Base-by-base conservation (phyloP, 2,888 invertebrate genomes). In the Pterostichus madidus region DNA sequence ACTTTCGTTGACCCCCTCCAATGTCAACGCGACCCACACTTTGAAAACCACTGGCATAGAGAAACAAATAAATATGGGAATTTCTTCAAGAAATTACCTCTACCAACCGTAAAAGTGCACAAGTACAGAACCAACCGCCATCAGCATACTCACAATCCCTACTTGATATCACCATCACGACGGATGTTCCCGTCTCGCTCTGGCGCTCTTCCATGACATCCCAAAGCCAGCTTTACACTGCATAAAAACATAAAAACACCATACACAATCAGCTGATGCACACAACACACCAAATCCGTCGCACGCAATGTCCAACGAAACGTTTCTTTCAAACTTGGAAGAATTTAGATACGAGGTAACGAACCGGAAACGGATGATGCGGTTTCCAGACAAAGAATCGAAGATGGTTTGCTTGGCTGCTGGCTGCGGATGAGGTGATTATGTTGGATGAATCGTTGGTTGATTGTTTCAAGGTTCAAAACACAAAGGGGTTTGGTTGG, bases 351-450 rank as follows among this genome's bases (percentile, higher is more conserved):
- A n/a, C 11, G 13, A 64, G 64, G 64, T 64, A 64, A 64, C 64
- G 64, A 64, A 39, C 64, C 64, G 64, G 64, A 64, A 64, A 64
- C 64, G 64, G 64, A 64, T 64, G 64, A 64, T 64, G 64, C n/a
- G 13, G n/a, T 24, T 24, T 24, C n/a, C 35, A 64, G 64, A 64
- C 64, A 64, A 64, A 64, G 64, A 13, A 59, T 64, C 35, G 64
- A 32, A 64, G 64, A 64, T 56, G 56, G 56, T 13, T 49, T n/a
- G 56, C 17, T 49, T n/a, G 11, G 13, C 11, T 13, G 10, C 8
- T n/a, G 5, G 49, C 13, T 49, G 49, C 49, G 49, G 49, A 49
- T 49, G 56, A 15, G 13, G 35, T 64, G 64, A 64, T 64, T 64
- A 64, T n/a, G 5, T 59, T 31, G 59, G 49, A 7, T 39, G 39